These are phyloP conservation scores for Bradypodion pumilum DNA, from an alignment of 2,797 vertebrate species.

Conservation along the genomic window DNA sequence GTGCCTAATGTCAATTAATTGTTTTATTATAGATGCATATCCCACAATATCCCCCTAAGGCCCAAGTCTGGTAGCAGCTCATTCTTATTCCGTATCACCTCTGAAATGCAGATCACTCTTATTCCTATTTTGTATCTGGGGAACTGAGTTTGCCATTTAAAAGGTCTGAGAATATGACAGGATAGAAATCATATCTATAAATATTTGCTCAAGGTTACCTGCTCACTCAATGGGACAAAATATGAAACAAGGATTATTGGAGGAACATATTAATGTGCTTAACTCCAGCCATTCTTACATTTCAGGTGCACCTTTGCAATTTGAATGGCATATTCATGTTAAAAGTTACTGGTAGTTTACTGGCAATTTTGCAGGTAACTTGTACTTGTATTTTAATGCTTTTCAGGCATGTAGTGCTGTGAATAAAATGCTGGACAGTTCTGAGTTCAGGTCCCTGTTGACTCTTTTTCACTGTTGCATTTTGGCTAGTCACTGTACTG, in stretches of 20 bases:
- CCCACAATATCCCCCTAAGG: not conserved
- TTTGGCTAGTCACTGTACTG: no score
- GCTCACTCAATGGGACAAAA: not conserved
- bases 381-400: not conserved
- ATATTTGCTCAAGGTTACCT: not conserved
- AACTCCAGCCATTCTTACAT: not conserved
- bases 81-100: not conserved
- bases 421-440: not conserved
- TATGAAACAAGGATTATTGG: not conserved
- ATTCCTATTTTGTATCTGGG: not conserved
- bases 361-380: not conserved
- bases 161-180: no score
- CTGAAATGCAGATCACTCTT: constrained; percentile 4
- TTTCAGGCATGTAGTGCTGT: not conserved
- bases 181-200: no score
- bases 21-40: not conserved
- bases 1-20: constrained; percentile 14
- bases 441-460: not conserved
- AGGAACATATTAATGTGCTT: not conserved
- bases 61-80: not conserved
- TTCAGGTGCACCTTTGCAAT: not conserved
- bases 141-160: not conserved
- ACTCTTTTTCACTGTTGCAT: no score
- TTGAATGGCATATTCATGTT: not conserved
- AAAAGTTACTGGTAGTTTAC: no score